phyloP scores from a whole-genome alignment of 2,113 vertebrate species.

The Anolis carolinensis region DNA sequence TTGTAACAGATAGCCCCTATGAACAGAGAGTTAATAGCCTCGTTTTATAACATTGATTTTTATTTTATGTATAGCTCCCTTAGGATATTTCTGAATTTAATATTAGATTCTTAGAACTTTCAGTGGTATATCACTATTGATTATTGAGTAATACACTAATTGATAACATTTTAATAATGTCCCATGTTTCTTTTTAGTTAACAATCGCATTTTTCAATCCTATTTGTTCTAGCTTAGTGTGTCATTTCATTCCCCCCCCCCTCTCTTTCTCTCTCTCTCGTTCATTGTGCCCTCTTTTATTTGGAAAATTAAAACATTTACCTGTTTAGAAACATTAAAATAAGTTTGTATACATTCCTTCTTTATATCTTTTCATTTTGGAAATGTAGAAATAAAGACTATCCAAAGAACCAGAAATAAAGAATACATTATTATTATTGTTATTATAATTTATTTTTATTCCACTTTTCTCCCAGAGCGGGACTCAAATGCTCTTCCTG shows the following conservation, averaged over 20 bases:
- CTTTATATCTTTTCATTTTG: background rate
- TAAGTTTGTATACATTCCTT: background rate
- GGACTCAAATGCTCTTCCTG: no score
- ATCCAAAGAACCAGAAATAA: background rate
- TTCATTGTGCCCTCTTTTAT: background rate
- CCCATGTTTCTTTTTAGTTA: background rate
- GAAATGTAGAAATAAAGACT: background rate
- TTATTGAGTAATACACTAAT: background rate
- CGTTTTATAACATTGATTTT: background rate
- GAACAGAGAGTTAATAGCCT: background rate
- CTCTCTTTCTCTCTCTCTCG: background rate
- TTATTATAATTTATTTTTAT: background rate
- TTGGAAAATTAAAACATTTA: background rate
- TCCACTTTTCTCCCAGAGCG: no score
- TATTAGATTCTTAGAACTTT: background rate
- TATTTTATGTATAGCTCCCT: background rate
- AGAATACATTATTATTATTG: background rate
- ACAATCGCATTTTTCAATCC: background rate
- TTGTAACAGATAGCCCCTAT: fast-evolving
- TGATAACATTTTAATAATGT: slow-evolving; percentile 3
- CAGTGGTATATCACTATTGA: background rate
- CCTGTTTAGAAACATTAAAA: background rate
- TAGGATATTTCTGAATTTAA: background rate
- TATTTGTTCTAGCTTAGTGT: background rate
- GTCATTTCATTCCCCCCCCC: no score